Evolutionary conservation across 2,797 vertebrate genomes (phyloP).

Genomic region (Lacerta viridis): DNA sequence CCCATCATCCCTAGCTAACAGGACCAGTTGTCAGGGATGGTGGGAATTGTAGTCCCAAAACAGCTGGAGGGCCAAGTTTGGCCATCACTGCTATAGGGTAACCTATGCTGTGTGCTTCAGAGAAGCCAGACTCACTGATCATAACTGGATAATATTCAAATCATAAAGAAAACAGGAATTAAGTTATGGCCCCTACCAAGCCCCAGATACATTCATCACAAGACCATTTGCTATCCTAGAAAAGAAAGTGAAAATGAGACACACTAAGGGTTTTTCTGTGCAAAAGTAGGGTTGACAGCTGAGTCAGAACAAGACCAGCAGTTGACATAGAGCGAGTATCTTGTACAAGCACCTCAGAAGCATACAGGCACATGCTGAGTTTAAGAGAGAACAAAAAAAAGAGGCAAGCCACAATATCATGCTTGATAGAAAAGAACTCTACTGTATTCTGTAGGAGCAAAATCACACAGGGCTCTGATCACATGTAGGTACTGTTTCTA

Average conservation of each 20-base stretch:
- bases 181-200: not conserved
- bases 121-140: slow-evolving; percentile 8
- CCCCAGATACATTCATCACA: not conserved
- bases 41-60: no score
- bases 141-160: not conserved
- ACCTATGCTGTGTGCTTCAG: not conserved
- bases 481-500: not conserved
- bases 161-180: not conserved
- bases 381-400: not conserved
- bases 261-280: not conserved
- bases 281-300: not conserved
- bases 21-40: no score
- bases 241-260: not conserved
- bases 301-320: not conserved
- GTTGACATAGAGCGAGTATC: not conserved
- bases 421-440: not conserved
- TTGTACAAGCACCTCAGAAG: not conserved
- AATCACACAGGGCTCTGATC: not conserved
- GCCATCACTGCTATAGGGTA: not conserved
- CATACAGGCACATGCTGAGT: not conserved
- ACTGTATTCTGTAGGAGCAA: not conserved
- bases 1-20: no score
- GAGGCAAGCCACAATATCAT: not conserved
- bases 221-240: not conserved
- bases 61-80: no score